Conservation (phyloP, 2,113 vertebrate genomes). For the Candoia aspera region DNA sequence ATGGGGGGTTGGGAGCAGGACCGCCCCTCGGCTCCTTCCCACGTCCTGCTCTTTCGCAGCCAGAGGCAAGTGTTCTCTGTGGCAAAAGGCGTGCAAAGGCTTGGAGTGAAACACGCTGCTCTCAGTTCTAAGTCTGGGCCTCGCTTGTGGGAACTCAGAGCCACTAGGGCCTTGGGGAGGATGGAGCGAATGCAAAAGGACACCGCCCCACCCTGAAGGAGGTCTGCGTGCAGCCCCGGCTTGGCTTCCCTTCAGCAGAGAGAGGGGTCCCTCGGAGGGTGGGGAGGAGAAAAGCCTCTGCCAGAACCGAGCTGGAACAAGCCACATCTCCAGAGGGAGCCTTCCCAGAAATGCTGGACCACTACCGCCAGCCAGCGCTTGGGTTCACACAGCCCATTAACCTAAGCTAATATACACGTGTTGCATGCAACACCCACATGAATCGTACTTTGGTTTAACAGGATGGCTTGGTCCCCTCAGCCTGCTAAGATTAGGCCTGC, state of each 20-base stretch:
- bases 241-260: neutral
- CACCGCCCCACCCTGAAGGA: neutral
- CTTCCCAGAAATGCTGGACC: neutral
- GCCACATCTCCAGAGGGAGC: neutral
- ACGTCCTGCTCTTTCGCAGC: too few relatives aligned
- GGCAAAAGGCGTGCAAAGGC: neutral
- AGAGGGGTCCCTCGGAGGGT: neutral
- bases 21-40: neutral
- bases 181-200: rapidly evolving
- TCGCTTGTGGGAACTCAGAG: neutral
- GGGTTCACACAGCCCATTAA: too few relatives aligned
- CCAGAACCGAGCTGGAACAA: neutral
- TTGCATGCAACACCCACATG: neutral
- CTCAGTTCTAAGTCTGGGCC: neutral
- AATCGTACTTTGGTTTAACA: neutral
- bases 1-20: neutral
- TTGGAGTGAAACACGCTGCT: neutral
- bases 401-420: neutral
- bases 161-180: too few relatives aligned
- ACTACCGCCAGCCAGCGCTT: too few relatives aligned
- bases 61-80: neutral
- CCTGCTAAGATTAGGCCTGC: too few relatives aligned
- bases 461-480: too few relatives aligned
- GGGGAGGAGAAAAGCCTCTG: neutral
- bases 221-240: neutral